phyloP scores from a whole-genome alignment of 1,140 invertebrate species.

The Piezodorus guildinii region DNA sequence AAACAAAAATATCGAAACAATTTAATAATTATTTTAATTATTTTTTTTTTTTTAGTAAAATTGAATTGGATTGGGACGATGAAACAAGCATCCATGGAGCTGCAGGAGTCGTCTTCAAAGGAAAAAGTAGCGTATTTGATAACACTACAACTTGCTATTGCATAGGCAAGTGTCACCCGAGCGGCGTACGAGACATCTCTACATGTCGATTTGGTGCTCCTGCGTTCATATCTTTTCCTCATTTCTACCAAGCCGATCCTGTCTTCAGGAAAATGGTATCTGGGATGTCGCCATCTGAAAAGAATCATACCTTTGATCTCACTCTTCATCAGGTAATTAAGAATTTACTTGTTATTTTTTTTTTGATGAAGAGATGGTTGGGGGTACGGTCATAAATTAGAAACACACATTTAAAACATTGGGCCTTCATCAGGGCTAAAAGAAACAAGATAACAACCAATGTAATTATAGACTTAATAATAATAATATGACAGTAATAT shows the following conservation, averaged over 20 bases:
- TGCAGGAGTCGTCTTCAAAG: conserved; percentile 29
- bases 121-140: conserved; percentile 46
- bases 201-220: conserved; percentile 47
- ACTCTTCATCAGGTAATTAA: conserved; percentile 41
- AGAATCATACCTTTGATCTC: conserved; percentile 46
- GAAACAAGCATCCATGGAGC: background rate
- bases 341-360: too few relatives aligned
- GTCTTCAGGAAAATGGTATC: conserved; percentile 40
- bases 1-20: too few relatives aligned
- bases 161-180: conserved; percentile 39
- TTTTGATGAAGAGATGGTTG: too few relatives aligned
- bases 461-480: too few relatives aligned
- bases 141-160: conserved; percentile 46
- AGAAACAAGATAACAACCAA: too few relatives aligned
- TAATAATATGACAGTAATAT: too few relatives aligned
- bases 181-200: conserved; percentile 36
- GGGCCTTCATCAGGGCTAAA: too few relatives aligned
- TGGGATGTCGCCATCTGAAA: conserved; percentile 46
- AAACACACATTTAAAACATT: too few relatives aligned
- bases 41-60: background rate
- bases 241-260: conserved; percentile 54
- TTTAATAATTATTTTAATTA: too few relatives aligned
- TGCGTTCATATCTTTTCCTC: conserved; percentile 55
- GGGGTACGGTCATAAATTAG: too few relatives aligned
- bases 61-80: background rate